These are phyloP conservation scores for Amblyjoppa fuscipennis DNA, from an alignment of 2,888 invertebrate genomes.

Conservation along the genomic window DNA sequence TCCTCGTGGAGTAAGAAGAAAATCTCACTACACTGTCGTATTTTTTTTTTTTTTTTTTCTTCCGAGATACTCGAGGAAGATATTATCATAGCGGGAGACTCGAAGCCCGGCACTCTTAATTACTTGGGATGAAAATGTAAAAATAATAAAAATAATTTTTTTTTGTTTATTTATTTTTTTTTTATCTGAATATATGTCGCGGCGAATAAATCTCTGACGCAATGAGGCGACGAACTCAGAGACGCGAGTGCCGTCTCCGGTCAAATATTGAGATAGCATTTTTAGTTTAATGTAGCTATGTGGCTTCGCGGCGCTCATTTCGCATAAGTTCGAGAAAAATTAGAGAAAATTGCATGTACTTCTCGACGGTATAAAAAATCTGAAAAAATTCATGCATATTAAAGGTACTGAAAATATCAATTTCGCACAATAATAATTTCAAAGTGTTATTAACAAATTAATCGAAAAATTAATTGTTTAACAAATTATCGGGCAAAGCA, in stretches of 20 bases:
- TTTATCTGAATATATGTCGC: background rate
- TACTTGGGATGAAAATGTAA: background rate
- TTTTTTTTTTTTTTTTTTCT: background rate
- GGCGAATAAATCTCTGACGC: background rate
- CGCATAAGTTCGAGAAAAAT: too few relatives aligned
- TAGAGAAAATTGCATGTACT: too few relatives aligned
- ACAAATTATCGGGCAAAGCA: too few relatives aligned
- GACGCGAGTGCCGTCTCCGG: background rate
- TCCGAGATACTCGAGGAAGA: slow-evolving; percentile 11
- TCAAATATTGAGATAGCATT: background rate
- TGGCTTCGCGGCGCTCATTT: too few relatives aligned
- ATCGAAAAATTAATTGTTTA: too few relatives aligned
- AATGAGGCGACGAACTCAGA: background rate
- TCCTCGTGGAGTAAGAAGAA: slow-evolving; percentile 28
- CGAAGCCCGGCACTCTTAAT: slow-evolving; percentile 15
- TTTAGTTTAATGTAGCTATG: background rate
- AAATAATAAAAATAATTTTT: background rate
- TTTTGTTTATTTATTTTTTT: too few relatives aligned
- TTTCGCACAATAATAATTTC: too few relatives aligned
- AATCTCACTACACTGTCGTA: slow-evolving; percentile 26
- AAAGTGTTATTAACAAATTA: too few relatives aligned
- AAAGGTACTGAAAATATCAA: too few relatives aligned
- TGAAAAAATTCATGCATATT: too few relatives aligned
- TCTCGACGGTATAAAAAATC: too few relatives aligned
- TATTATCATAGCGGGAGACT: slow-evolving; percentile 14